phyloP scores from a whole-genome alignment of 2,797 vertebrate genomes.

The Forpus xanthops region DNA sequence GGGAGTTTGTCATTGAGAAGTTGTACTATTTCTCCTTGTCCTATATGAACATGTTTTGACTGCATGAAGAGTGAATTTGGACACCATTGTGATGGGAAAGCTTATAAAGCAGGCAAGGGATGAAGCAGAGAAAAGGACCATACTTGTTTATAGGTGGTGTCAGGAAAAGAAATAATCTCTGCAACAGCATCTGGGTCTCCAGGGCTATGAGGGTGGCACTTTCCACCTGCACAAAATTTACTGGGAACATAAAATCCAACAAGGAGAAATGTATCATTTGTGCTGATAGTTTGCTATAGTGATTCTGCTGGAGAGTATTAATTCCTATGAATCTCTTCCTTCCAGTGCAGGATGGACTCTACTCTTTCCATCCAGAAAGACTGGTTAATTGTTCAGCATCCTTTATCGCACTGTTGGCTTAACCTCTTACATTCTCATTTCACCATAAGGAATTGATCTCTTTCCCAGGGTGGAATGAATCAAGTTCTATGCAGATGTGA shows the following conservation, averaged over 20 bases:
- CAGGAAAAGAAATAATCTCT: conserved; percentile 38
- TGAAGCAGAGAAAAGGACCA: background rate
- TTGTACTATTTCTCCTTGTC: background rate
- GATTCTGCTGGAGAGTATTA: background rate
- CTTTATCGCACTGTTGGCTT: background rate
- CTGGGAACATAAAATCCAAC: conserved; percentile 41
- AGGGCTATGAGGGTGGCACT: background rate
- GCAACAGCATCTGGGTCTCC: background rate
- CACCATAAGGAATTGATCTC: background rate
- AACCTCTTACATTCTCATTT: background rate
- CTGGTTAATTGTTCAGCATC: background rate
- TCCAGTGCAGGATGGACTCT: background rate
- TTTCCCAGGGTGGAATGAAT: background rate
- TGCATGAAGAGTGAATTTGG: background rate
- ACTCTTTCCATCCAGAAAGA: background rate
- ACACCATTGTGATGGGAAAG: background rate
- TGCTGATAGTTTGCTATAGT: background rate
- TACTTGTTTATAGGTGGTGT: conserved; percentile 29
- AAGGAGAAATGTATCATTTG: conserved; percentile 2
- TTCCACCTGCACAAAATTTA: conserved; percentile 41
- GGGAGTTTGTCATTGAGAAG: background rate
- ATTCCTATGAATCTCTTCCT: background rate
- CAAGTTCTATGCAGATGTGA: background rate
- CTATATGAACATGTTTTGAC: background rate
- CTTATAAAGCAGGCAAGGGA: background rate